Conservation (phyloP, 64 coral and sea anemone species). For the Exaiptasia diaphana region DNA sequence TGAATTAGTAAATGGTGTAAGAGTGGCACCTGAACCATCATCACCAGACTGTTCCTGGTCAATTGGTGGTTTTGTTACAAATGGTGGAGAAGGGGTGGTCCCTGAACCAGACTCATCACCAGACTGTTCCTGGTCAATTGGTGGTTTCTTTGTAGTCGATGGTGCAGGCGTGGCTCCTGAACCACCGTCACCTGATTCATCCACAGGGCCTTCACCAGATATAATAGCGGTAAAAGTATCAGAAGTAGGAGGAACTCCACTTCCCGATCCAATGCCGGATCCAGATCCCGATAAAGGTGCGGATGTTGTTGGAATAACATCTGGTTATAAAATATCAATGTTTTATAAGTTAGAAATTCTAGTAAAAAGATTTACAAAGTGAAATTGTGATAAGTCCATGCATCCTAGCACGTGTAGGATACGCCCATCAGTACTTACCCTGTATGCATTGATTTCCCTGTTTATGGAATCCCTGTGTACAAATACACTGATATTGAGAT, state of each 20-base stretch:
- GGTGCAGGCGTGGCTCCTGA: neutral
- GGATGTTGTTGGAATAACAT: neutral
- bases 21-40: no score
- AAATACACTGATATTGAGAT: conserved; percentile 49
- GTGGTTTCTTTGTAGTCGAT: neutral
- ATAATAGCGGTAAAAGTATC: neutral
- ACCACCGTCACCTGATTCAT: neutral
- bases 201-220: neutral
- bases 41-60: conserved; percentile 62
- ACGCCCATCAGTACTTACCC: conserved; percentile 8
- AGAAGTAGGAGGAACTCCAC: neutral
- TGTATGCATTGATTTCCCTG: conserved; percentile 42
- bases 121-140: neutral
- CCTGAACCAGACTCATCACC: neutral
- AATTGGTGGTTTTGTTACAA: conserved; percentile 17
- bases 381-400: no score
- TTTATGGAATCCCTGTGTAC: conserved; percentile 54
- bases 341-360: no score
- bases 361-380: no score
- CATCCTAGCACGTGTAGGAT: neutral
- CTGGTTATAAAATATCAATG: no score
- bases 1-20: no score
- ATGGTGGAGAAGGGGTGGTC: neutral
- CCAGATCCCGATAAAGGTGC: neutral
- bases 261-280: conserved; percentile 24